A percentile compares a stretch with the other conserved stretches of the same genome.
Conservation (phyloP, 2,888 invertebrate species). For the Hydrotaea diabolus region DNA sequence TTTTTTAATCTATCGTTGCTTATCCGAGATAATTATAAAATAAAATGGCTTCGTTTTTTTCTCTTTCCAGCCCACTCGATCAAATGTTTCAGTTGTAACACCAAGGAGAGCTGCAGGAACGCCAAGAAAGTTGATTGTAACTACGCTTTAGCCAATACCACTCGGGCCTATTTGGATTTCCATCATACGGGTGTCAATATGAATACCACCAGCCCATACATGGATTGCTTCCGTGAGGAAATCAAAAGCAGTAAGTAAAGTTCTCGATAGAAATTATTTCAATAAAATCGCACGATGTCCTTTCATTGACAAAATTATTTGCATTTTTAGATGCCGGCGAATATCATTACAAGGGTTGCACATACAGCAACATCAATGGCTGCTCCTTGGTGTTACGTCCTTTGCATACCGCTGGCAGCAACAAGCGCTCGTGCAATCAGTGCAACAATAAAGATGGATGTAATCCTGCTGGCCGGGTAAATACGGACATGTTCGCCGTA, state of each 20-base stretch:
- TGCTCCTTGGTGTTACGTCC: conserved; percentile 56
- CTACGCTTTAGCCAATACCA: conserved; percentile 58
- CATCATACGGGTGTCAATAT: conserved; percentile 63
- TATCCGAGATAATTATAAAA: no score
- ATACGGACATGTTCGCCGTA: conserved; percentile 21
- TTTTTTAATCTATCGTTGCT: no score
- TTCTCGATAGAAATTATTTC: background rate
- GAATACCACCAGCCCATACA: conserved; percentile 45
- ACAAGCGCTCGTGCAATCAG: conserved; percentile 45
- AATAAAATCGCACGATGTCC: background rate
- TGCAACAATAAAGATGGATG: conserved; percentile 67
- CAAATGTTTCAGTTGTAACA: conserved; percentile 66
- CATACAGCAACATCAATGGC: conserved; percentile 50
- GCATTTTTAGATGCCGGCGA: conserved; percentile 44
- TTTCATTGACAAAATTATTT: background rate
- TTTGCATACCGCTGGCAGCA: background rate
- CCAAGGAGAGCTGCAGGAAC: conserved; percentile 62
- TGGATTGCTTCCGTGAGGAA: conserved; percentile 64
- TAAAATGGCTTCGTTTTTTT: background rate
- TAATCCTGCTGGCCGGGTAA: conserved; percentile 69
- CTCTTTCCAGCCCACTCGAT: conserved; percentile 59
- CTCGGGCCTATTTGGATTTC: conserved; percentile 60
- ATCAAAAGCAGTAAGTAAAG: conserved; percentile 66
- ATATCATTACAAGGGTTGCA: conserved; percentile 66
- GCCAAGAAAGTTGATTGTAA: conserved; percentile 69